phyloP scores from a whole-genome alignment of 2,888 invertebrate genomes.

The Copidosoma aretas region DNA sequence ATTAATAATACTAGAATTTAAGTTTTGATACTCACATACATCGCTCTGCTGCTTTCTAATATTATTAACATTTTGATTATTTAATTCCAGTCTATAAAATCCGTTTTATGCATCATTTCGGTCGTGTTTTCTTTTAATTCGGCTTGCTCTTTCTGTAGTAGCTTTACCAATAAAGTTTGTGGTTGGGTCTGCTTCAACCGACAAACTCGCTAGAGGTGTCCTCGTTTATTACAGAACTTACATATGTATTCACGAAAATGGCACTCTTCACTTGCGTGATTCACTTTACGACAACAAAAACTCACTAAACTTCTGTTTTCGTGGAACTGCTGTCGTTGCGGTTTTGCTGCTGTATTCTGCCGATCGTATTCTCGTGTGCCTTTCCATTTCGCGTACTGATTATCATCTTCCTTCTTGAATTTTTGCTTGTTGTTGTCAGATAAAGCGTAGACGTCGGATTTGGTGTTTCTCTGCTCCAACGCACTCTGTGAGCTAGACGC shows the following conservation, averaged over 20 bases:
- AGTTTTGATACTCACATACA: too few relatives aligned
- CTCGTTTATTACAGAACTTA: conserved; percentile 21
- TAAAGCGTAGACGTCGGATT: conserved; percentile 2
- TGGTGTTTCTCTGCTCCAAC: not conserved
- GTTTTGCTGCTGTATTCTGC: not conserved
- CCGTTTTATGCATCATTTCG: conserved; percentile 13
- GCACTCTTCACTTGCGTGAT: conserved; percentile 25
- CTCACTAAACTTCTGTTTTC: conserved; percentile 2
- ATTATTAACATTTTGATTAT: too few relatives aligned
- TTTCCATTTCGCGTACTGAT: not conserved
- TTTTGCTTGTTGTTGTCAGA: not conserved
- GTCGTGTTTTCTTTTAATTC: conserved; percentile 22
- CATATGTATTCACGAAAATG: conserved; percentile 17
- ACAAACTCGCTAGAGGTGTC: conserved; percentile 14
- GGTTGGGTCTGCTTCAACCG: conserved; percentile 25
- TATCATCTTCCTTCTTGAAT: not conserved
- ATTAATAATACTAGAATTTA: not conserved
- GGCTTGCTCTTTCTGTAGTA: conserved; percentile 2
- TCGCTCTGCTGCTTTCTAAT: too few relatives aligned
- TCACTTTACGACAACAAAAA: conserved; percentile 32
- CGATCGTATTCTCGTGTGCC: conserved; percentile 1
- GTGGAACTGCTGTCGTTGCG: not conserved
- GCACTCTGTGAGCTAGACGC: conserved; percentile 5
- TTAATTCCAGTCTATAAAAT: conserved; percentile 11
- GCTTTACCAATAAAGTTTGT: conserved; percentile 6